A percentile compares a stretch with the other conserved stretches of the same genome.
phyloP scores from a whole-genome alignment of 2,797 vertebrate genomes.

The Neosalanx taihuensis region DNA sequence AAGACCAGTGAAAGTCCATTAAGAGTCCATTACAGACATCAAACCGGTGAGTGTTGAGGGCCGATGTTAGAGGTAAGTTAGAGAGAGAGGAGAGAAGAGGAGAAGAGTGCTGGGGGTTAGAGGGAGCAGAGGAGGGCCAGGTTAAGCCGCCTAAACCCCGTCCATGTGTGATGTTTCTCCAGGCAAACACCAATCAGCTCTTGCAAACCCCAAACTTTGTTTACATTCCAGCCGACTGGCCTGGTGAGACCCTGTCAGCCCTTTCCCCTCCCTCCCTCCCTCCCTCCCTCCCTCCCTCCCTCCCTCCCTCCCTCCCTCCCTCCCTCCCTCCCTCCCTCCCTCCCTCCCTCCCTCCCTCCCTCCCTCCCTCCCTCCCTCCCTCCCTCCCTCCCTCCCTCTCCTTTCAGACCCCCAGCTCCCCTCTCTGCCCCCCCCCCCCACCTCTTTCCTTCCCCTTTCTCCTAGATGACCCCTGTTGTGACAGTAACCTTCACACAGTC shows the following conservation, averaged over 20 bases:
- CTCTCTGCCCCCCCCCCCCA: not conserved
- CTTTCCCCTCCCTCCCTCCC: too few species aligned
- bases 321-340: not conserved
- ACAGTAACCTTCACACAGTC: not conserved
- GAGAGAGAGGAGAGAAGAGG: not conserved
- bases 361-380: too few species aligned
- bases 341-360: not conserved
- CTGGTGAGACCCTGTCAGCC: not conserved
- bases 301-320: not conserved
- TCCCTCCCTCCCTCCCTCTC: too few species aligned
- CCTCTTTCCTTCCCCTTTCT: not conserved
- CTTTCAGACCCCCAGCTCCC: too few species aligned
- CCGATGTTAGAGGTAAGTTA: not conserved
- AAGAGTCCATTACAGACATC: constrained; percentile 2
- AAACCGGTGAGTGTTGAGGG: not conserved
- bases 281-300: not conserved
- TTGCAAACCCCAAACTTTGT: constrained; percentile 25
- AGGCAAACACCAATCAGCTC: constrained; percentile 12
- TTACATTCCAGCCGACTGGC: constrained; percentile 24
- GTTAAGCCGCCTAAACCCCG: constrained; percentile 7
- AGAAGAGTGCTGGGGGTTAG: not conserved
- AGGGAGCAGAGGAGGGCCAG: not conserved
- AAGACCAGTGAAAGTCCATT: too few species aligned
- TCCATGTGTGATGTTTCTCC: constrained; percentile 7
- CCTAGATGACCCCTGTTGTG: not conserved